phyloP scores from a whole-genome alignment of 2,888 invertebrate species.

The Apamea anceps region DNA sequence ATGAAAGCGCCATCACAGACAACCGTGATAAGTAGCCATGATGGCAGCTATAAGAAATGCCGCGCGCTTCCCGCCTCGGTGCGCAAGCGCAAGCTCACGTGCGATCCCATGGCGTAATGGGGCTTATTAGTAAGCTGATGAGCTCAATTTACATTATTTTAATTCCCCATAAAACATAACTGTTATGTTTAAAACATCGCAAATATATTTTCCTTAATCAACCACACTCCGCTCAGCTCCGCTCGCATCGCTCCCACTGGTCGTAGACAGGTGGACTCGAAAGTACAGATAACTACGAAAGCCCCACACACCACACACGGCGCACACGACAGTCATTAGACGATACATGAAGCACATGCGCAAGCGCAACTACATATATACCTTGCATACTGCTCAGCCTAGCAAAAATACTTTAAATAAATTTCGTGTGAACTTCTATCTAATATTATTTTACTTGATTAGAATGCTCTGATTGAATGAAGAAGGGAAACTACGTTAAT shows the following conservation, averaged over 20 bases:
- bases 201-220: not conserved
- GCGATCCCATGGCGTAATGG: conserved; percentile 39
- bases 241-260: not conserved
- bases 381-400: conserved; percentile 11
- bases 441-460: not conserved
- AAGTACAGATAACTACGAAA: conserved; percentile 6
- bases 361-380: conserved; percentile 29
- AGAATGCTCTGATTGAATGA: not conserved
- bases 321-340: conserved; percentile 53
- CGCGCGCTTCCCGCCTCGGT: conserved; percentile 41
- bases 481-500: not conserved
- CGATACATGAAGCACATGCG: conserved; percentile 37
- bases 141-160: conserved; percentile 6
- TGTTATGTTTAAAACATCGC: not conserved
- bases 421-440: not conserved
- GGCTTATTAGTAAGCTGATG: conserved; percentile 42
- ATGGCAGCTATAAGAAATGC: conserved; percentile 27
- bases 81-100: conserved; percentile 47
- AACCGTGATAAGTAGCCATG: conserved; percentile 40
- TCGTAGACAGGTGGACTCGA: conserved; percentile 33
- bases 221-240: not conserved
- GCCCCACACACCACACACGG: conserved; percentile 10
- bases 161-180: not conserved
- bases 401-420: conserved; percentile 17
- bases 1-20: conserved; percentile 39